These are phyloP conservation scores for Triplophysa siluroides DNA, from an alignment of 2,113 vertebrate species.

Conservation along the genomic window DNA sequence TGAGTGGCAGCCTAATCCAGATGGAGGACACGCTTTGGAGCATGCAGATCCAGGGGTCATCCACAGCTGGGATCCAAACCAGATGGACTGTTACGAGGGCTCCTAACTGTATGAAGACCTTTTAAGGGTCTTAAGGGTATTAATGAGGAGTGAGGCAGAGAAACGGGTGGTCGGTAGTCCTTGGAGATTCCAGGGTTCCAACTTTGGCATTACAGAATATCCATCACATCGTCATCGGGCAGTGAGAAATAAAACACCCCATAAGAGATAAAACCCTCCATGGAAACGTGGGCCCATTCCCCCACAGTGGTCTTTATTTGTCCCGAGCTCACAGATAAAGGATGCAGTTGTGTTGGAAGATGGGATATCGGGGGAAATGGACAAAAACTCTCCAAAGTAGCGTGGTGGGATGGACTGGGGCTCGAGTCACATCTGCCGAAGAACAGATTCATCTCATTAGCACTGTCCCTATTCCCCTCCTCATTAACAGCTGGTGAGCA, in stretches of 20 bases:
- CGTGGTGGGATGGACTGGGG: not conserved
- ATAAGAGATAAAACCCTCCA: too few relatives aligned
- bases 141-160: not conserved
- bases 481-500: too few relatives aligned
- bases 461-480: too few relatives aligned
- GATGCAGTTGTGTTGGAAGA: too few relatives aligned
- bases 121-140: not conserved
- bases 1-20: not conserved
- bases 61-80: not conserved
- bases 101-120: not conserved
- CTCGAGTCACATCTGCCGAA: too few relatives aligned
- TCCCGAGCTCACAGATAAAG: too few relatives aligned
- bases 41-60: not conserved
- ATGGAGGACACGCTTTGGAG: not conserved
- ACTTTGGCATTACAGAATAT: not conserved
- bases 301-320: too few relatives aligned
- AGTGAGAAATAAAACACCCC: not conserved
- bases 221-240: not conserved
- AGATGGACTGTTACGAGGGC: not conserved
- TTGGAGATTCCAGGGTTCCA: not conserved
- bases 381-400: not conserved
- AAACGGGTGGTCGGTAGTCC: not conserved
- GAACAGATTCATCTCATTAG: too few relatives aligned
- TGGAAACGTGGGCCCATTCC: too few relatives aligned
- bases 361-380: not conserved